These are phyloP conservation scores for Siderastrea siderea DNA, from an alignment of 92 coral and sea anemone genomes.

Conservation along the genomic window DNA sequence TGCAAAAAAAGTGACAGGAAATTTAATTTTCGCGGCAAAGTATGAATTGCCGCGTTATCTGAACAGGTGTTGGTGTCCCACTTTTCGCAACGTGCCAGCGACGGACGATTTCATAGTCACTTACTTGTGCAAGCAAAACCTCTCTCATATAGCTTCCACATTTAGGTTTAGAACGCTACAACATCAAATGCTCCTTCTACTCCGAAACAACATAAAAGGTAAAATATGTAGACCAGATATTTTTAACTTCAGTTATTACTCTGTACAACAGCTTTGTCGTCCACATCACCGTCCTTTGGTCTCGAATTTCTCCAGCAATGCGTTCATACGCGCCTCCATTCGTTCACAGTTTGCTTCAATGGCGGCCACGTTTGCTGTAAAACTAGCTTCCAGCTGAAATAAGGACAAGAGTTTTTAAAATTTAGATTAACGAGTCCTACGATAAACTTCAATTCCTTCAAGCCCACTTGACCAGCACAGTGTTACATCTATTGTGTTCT, in stretches of 20 bases:
- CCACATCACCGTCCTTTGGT: constrained; percentile 82
- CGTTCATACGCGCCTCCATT: constrained; percentile 87
- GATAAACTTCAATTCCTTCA: too few species aligned
- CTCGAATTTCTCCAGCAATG: constrained; percentile 80
- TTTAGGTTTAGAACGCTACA: background rate
- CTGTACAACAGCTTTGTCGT: background rate
- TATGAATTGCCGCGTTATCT: too few species aligned
- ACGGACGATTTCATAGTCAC: too few species aligned
- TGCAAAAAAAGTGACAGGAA: too few species aligned
- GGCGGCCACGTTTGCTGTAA: constrained; percentile 85
- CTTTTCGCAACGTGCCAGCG: too few species aligned
- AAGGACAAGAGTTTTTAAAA: background rate
- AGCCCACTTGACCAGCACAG: background rate
- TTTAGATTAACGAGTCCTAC: background rate
- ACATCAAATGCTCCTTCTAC: background rate
- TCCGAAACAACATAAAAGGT: background rate
- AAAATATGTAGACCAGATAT: background rate
- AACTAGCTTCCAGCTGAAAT: constrained; percentile 84
- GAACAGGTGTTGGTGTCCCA: too few species aligned
- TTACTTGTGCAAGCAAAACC: too few species aligned
- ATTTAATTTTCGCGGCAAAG: too few species aligned
- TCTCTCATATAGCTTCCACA: too few species aligned
- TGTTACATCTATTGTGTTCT: background rate
- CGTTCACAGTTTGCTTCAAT: constrained; percentile 95
- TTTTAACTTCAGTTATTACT: background rate